These are phyloP conservation scores for Xiphophorus couchianus DNA, from an alignment of 2,113 vertebrate genomes.

Conservation along the genomic window DNA sequence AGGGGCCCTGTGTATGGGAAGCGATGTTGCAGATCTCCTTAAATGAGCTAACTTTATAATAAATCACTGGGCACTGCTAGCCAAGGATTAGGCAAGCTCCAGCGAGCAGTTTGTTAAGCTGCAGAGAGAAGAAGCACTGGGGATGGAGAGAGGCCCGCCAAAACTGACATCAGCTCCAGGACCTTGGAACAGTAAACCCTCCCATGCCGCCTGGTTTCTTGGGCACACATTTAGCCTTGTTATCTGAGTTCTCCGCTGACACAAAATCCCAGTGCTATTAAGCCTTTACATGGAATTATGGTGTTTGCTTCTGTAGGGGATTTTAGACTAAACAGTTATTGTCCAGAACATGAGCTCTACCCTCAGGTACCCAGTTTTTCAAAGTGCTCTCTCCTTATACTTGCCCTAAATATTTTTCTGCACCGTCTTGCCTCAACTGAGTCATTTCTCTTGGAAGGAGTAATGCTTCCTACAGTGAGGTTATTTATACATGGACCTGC, in stretches of 20 bases:
- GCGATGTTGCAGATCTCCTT: conserved; percentile 60
- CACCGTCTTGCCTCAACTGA: conserved; percentile 52
- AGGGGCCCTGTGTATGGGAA: conserved; percentile 20
- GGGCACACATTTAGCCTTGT: conserved; percentile 54
- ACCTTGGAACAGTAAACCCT: conserved; percentile 43
- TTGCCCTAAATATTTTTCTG: conserved; percentile 48
- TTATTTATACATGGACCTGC: conserved; percentile 57
- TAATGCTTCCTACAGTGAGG: conserved; percentile 47
- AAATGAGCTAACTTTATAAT: conserved; percentile 78
- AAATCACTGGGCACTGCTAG: conserved; percentile 68
- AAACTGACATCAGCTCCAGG: conserved; percentile 68
- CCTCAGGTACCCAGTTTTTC: conserved; percentile 38
- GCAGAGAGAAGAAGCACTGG: conserved; percentile 59
- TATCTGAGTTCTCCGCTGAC: conserved; percentile 47
- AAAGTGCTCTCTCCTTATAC: conserved; percentile 38
- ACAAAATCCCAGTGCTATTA: conserved; percentile 35
- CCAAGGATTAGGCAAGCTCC: conserved; percentile 76
- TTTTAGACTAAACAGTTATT: conserved; percentile 44
- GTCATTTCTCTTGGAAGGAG: conserved; percentile 61
- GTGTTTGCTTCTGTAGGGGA: conserved; percentile 29
- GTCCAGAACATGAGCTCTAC: conserved; percentile 32
- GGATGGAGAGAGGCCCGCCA: conserved; percentile 52
- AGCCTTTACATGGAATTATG: conserved; percentile 22
- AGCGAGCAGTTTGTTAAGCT: conserved; percentile 77
- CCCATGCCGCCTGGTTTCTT: conserved; percentile 43